A percentile compares a stretch with the other conserved stretches of the same genome.
phyloP scores from a whole-genome alignment of 2,888 invertebrate species.

The Pyrrhosoma nymphula region DNA sequence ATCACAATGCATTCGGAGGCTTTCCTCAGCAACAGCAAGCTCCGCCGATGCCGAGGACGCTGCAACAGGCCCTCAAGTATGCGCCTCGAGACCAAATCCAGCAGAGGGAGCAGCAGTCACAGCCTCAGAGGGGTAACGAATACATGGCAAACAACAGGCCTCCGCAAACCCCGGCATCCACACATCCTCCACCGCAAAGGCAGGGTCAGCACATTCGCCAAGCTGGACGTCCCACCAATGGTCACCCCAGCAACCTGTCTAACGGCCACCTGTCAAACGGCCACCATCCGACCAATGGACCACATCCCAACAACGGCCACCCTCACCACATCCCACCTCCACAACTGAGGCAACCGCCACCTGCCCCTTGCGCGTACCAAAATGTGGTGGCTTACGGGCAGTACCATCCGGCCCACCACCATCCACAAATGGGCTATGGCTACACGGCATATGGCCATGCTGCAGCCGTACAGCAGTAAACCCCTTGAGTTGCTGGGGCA shows the following conservation, averaged over 20 bases:
- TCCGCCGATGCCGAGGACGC: constrained; percentile 42
- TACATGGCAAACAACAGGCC: constrained; percentile 38
- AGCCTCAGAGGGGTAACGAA: constrained; percentile 30
- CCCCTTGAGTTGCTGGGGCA: not conserved
- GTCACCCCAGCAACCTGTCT: not conserved
- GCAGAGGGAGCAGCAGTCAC: constrained; percentile 33
- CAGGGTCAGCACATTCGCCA: constrained; percentile 51
- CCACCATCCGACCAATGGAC: not conserved
- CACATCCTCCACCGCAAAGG: constrained; percentile 53
- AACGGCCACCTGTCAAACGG: not conserved
- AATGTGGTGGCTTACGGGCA: constrained; percentile 81
- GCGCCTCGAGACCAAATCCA: constrained; percentile 47
- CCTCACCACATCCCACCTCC: constrained; percentile 64
- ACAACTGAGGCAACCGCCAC: constrained; percentile 56
- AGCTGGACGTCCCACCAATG: constrained; percentile 39
- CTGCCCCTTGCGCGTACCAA: constrained; percentile 81
- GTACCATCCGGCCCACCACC: constrained; percentile 79
- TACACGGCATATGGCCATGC: constrained; percentile 67
- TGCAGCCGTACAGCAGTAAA: constrained; percentile 68
- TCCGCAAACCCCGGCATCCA: not conserved
- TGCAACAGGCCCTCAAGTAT: constrained; percentile 47
- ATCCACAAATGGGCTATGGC: constrained; percentile 61
- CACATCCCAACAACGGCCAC: constrained; percentile 39
- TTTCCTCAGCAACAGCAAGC: constrained; percentile 59
- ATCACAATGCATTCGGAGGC: constrained; percentile 60